These are phyloP conservation scores for Andricus curvator DNA, from an alignment of 2,888 invertebrate genomes.

Conservation along the genomic window DNA sequence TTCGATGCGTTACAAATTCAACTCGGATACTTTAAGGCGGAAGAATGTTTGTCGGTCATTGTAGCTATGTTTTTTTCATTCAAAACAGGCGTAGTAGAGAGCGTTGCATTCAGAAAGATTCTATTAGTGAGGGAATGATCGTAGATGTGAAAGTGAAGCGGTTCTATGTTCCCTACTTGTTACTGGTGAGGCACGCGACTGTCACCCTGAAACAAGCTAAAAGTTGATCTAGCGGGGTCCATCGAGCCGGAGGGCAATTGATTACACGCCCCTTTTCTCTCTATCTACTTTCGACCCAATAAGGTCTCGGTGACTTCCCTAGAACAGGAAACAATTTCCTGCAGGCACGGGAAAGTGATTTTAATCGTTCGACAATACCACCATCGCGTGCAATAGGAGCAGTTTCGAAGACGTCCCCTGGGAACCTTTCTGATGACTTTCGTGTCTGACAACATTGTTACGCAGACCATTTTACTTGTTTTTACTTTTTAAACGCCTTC, in stretches of 20 bases:
- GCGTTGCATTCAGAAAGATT: conserved; percentile 33
- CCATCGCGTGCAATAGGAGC: conserved; percentile 55
- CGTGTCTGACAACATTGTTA: conserved; percentile 57
- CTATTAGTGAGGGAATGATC: conserved; percentile 48
- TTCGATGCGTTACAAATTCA: neutral
- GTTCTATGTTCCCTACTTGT: conserved; percentile 41
- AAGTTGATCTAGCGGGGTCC: conserved; percentile 44
- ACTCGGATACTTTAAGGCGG: neutral
- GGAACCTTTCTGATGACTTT: conserved; percentile 57
- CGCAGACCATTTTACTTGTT: conserved; percentile 50
- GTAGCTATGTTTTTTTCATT: neutral
- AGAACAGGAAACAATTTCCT: conserved; percentile 62
- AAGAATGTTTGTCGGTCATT: conserved; percentile 13
- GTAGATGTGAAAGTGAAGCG: conserved; percentile 70
- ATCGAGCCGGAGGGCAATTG: conserved; percentile 48
- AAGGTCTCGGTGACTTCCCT: conserved; percentile 48
- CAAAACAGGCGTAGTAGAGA: conserved; percentile 41
- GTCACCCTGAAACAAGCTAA: conserved; percentile 46
- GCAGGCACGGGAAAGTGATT: conserved; percentile 66
- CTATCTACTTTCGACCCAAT: conserved; percentile 49
- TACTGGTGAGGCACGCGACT: conserved; percentile 49
- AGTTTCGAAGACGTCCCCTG: conserved; percentile 55
- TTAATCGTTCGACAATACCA: conserved; percentile 61
- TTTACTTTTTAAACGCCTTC: neutral
- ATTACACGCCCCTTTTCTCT: conserved; percentile 56